Percentiles rank a stretch among this genome's conserved stretches.
Conservation (phyloP, 2,113 vertebrate genomes). For the Corythornis cristatus region DNA sequence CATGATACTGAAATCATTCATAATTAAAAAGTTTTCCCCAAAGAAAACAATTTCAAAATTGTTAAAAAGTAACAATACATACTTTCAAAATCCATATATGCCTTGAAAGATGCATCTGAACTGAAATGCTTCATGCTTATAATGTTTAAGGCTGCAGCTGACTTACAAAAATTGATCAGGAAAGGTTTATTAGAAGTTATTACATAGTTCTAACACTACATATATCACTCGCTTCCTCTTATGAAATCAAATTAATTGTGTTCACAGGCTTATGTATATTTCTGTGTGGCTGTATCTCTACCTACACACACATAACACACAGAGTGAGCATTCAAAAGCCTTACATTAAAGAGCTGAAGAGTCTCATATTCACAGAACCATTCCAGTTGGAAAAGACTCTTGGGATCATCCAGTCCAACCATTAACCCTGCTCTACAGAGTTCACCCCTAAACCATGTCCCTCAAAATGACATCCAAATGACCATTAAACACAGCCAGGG, state of each 20-base stretch:
- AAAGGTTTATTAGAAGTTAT: neutral
- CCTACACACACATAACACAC: neutral
- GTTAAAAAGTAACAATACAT: neutral
- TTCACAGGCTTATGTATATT: neutral
- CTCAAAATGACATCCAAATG: no score
- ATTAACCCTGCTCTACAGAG: no score
- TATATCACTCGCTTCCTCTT: neutral
- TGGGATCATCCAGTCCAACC: no score
- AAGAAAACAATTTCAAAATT: neutral
- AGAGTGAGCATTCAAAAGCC: neutral
- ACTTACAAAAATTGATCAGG: neutral
- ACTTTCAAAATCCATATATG: neutral
- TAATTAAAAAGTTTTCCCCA: slow-evolving; percentile 24
- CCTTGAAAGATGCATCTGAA: neutral
- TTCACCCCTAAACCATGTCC: no score
- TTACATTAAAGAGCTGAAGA: neutral
- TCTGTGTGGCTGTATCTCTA: neutral
- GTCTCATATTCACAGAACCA: no score
- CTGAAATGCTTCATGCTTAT: neutral
- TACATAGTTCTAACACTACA: neutral
- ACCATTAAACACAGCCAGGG: no score
- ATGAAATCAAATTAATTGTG: neutral
- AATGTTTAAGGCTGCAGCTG: neutral
- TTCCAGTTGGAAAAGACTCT: no score
- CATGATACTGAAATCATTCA: neutral